Evolutionary conservation across 2,888 invertebrate genomes (phyloP), one percentile per base, ranked within the genome.

Genomic region (Galerucella pusilla): DNA sequence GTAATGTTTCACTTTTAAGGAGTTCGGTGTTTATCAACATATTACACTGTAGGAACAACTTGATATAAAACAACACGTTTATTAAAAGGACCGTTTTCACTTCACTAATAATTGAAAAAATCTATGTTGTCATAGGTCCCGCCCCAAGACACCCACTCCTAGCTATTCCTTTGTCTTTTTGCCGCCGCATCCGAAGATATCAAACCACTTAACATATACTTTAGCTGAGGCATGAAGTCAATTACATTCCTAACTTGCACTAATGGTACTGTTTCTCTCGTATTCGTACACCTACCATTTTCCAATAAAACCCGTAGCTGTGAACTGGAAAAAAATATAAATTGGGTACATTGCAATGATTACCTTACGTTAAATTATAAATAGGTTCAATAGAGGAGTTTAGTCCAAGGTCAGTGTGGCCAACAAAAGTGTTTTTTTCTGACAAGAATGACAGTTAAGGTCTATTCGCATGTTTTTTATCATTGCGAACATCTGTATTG

Each of bases 201-300:
- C 83, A 85, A 81, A 75, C 85, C 89, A 11, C 90, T 90, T 88
- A 95, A 91, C 93, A 96, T 95, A 89, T 95, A 96, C 86, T 94
- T 94, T 88, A 96, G 89, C 88, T 96, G 96, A 46, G 94, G 93
- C 95, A 95, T 95, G 88, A 91, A 95, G 85, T 93, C 92, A 89
- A 95, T 93, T 78, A 96, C 93, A 89, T 94, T 94, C 78, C 93
- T 92, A 81, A 96, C 94, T 89, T 94, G 94, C 73, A 96, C 94
- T 81, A 96, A 88, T 59, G 95, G 94, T 86, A 94, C 89, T 68
- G 92, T 92, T 85, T 95, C 95, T 85, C 90, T 92, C 35, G 92
- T 89, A 75, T 92, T 92, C 81, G 91, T 90, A 87, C 93, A 93
- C 85, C 94, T 94, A 83, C 94, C 94, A 57, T 92, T 92, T 85